These are phyloP conservation scores for Papilio elwesi DNA, from an alignment of 2,888 invertebrate genomes.

Conservation along the genomic window DNA sequence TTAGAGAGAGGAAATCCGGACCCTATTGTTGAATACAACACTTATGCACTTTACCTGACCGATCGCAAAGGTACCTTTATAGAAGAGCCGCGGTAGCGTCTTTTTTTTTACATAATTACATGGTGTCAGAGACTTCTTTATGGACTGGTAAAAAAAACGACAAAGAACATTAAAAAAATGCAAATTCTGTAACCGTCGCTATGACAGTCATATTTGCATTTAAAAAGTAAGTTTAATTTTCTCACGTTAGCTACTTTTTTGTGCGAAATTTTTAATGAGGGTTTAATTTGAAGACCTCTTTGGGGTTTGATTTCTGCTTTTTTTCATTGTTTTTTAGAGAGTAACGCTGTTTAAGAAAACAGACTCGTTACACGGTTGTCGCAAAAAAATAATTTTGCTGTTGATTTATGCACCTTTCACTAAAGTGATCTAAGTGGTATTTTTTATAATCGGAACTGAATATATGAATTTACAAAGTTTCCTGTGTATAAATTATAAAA, in stretches of 20 bases:
- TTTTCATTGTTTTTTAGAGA: conserved; percentile 59
- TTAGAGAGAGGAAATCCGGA: conserved; percentile 84
- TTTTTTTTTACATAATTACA: conserved; percentile 75
- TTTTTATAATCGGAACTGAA: conserved; percentile 39
- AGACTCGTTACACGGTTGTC: conserved; percentile 82
- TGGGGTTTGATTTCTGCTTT: conserved; percentile 78
- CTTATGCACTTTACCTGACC: conserved; percentile 81
- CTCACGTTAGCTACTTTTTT: conserved; percentile 77
- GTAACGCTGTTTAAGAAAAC: conserved; percentile 78
- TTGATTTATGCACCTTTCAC: conserved; percentile 73
- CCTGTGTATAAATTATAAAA: background rate
- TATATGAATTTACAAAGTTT: conserved; percentile 16
- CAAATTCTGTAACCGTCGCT: conserved; percentile 78
- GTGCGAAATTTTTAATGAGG: conserved; percentile 77
- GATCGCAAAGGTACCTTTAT: conserved; percentile 66
- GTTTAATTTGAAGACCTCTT: conserved; percentile 83
- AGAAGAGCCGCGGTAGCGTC: conserved; percentile 56
- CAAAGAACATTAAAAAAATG: conserved; percentile 62
- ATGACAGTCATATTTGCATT: conserved; percentile 57
- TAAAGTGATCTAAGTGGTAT: conserved; percentile 15
- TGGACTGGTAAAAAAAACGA: conserved; percentile 50
- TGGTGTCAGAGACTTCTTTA: conserved; percentile 61
- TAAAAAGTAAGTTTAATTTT: conserved; percentile 77
- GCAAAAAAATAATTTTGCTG: conserved; percentile 78
- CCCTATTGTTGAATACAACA: conserved; percentile 76